phyloP scores from a whole-genome alignment of 2,797 vertebrate genomes.

The Chloroceryle amazona region DNA sequence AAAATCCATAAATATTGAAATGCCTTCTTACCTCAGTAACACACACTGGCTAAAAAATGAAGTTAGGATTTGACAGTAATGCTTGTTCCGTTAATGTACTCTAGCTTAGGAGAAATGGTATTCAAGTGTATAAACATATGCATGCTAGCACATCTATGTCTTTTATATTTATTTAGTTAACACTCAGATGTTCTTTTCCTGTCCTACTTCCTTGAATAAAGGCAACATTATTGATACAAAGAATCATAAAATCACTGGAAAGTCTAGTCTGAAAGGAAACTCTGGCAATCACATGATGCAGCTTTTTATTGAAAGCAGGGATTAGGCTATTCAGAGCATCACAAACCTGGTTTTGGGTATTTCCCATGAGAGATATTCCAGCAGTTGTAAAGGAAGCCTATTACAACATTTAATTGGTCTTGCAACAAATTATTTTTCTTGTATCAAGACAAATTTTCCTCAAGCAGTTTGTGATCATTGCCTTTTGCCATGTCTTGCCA shows the following conservation, averaged over 20 bases:
- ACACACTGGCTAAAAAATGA: background rate
- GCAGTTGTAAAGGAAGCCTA: background rate
- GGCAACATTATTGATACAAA: background rate
- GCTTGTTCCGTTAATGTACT: background rate
- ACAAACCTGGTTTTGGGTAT: background rate
- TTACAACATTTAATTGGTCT: background rate
- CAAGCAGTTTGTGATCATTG: background rate
- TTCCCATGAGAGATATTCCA: background rate
- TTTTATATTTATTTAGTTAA: background rate
- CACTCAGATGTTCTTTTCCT: accelerated
- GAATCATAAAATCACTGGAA: background rate
- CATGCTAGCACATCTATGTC: accelerated
- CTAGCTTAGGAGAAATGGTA: background rate
- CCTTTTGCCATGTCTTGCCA: background rate
- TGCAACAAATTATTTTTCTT: background rate
- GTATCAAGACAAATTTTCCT: background rate
- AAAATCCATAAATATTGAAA: background rate
- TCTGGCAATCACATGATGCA: background rate
- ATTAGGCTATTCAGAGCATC: background rate
- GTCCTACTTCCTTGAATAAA: background rate
- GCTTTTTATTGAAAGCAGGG: background rate
- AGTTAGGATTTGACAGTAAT: background rate
- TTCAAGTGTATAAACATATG: accelerated
- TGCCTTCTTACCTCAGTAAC: background rate
- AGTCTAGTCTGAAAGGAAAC: background rate